A percentile compares a stretch with the other conserved stretches of the same genome.
phyloP scores from a whole-genome alignment of 1,140 invertebrate genomes.

The Drosophila eugracilis region DNA sequence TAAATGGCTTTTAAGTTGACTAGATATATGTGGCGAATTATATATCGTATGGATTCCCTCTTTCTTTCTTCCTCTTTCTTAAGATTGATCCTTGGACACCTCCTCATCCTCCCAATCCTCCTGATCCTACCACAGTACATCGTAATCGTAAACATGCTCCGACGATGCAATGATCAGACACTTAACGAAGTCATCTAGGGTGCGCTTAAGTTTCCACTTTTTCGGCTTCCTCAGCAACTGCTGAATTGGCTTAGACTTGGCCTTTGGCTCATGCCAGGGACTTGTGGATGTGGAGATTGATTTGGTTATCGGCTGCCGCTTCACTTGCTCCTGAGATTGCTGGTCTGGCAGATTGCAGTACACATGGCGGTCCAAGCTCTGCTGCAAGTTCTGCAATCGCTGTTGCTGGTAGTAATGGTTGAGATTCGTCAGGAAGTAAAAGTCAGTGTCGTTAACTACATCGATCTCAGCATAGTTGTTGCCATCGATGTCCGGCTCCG shows the following conservation, averaged over 20 bases:
- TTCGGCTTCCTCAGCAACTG: constrained; percentile 55
- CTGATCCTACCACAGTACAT: constrained; percentile 65
- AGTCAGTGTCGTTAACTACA: constrained; percentile 73
- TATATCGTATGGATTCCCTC: constrained; percentile 4
- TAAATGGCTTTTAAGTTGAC: constrained; percentile 64
- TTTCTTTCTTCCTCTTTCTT: background rate
- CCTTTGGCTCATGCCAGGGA: constrained; percentile 57
- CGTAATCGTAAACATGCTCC: constrained; percentile 73
- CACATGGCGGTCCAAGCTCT: constrained; percentile 29
- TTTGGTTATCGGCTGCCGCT: constrained; percentile 16
- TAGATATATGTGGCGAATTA: constrained; percentile 56
- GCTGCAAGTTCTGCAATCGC: constrained; percentile 45
- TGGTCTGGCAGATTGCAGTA: constrained; percentile 49
- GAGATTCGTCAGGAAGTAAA: constrained; percentile 76
- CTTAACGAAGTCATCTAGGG: constrained; percentile 66
- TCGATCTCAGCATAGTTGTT: constrained; percentile 80
- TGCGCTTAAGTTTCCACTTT: constrained; percentile 66
- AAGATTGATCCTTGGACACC: background rate
- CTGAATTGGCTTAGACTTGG: constrained; percentile 36
- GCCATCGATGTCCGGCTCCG: constrained; percentile 25
- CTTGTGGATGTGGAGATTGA: constrained; percentile 63
- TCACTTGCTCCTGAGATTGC: background rate
- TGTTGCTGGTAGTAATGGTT: constrained; percentile 80
- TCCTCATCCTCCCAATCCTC: constrained; percentile 19
- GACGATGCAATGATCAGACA: constrained; percentile 72